Evolutionary conservation across 92 coral and sea anemone genomes (phyloP), one percentile per base, ranked within the genome.

Genomic region (Epizoanthus rinbou): DNA sequence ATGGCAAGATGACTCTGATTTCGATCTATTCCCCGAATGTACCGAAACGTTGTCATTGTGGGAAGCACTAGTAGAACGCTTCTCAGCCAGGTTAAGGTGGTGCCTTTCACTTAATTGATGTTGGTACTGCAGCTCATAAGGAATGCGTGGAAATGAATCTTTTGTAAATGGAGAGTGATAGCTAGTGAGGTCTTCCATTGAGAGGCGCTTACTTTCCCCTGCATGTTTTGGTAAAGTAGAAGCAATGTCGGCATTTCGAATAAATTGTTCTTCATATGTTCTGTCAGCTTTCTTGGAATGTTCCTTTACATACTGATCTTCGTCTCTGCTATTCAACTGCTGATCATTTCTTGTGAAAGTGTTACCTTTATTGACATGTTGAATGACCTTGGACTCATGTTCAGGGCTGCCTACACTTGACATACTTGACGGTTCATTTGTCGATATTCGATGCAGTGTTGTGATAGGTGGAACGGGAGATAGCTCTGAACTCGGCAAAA

Each of bases 141-240:
- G 25, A 24, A 60, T 39, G 21, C 33, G 70, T 0, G 82, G 15
- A 62, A 43, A 41, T 6, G 71, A 78, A 39, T 78, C 82, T 62
- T 78, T 78, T 4, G 82, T 62, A 43, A 62, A 78, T 21, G 82
- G 82, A 21, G 47, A 62, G 64, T 60, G 64, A 21, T 78, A 52
- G 57, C 70, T 14, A 11, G 71, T 78, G 58, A 78, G 59, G 24
- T 78, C 82, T 78, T 78, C 82, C 71, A 62, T 16, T 7, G 71
- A 78, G 16, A 78, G 82, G 16, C 64, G 45, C 17, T n/a, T 62
- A 57, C 25, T 78, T 41, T 78, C 71, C 45, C 21, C 54, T 10
- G 54, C 23, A 78, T 19, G 71, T 31, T 58, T 75, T 8, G 73
- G 47, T 3, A 28, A 25, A 3, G 43, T 43, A 33, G 50, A 19